phyloP scores from a whole-genome alignment of 1,140 invertebrate species.

The Meloidogyne chitwoodi region DNA sequence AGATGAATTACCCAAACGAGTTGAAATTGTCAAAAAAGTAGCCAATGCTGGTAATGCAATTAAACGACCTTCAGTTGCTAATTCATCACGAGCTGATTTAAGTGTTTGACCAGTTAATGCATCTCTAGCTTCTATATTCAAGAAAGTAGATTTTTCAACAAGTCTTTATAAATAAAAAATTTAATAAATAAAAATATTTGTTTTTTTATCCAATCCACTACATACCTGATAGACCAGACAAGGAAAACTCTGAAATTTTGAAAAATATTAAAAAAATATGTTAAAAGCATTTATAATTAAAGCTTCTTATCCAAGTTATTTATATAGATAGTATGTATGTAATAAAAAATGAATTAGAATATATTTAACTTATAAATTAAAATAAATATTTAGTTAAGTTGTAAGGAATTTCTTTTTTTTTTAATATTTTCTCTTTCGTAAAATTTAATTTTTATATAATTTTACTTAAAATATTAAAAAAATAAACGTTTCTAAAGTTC shows the following conservation, averaged over 20 bases:
- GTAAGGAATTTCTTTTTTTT: no score
- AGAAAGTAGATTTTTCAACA: conserved; percentile 5
- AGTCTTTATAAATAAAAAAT: not conserved
- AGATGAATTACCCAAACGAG: not conserved
- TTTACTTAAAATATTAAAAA: not conserved
- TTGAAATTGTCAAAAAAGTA: conserved; percentile 10
- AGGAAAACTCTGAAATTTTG: conserved; percentile 12
- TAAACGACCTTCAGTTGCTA: conserved; percentile 11
- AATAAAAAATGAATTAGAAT: no score
- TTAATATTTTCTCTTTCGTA: not conserved
- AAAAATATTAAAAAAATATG: not conserved
- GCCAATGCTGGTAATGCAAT: conserved; percentile 15
- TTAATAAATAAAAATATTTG: no score
- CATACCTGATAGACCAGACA: conserved; percentile 19
- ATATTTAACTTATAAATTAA: no score
- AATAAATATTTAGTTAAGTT: no score
- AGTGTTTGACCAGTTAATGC: not conserved
- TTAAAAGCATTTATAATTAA: not conserved
- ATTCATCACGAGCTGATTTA: conserved; percentile 2
- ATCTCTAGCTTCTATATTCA: not conserved
- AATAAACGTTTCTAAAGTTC: conserved; percentile 16
- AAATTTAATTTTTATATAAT: not conserved
- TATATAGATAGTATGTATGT: no score
- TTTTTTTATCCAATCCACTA: not conserved
- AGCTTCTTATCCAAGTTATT: no score